Percentiles rank a stretch among this genome's conserved stretches.
Evolutionary conservation across 2,113 vertebrate species (phyloP).

Genomic region (Silurus asotus): DNA sequence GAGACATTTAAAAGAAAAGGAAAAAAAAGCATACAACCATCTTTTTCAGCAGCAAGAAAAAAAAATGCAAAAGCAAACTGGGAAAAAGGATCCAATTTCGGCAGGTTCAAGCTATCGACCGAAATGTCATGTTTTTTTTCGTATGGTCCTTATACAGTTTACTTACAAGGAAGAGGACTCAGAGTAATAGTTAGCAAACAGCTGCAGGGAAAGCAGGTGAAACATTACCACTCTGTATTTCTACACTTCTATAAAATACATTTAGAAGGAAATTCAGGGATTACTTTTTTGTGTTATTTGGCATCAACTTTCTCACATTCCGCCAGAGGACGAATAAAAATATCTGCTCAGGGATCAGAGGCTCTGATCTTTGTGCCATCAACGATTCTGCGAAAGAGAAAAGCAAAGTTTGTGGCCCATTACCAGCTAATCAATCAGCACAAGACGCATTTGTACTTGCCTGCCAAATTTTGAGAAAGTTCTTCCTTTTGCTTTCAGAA

Average conservation of each 20-base stretch:
- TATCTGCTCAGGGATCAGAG: neutral
- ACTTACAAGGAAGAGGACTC: constrained; percentile 19
- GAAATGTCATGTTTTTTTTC: neutral
- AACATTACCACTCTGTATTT: neutral
- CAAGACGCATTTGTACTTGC: neutral
- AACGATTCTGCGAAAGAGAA: neutral
- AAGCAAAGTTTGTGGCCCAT: neutral
- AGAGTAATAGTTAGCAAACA: neutral
- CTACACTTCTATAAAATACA: neutral
- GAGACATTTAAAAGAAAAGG: neutral
- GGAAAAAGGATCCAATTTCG: constrained; percentile 18
- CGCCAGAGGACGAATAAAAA: neutral
- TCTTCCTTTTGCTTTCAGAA: neutral
- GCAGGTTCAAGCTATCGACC: neutral
- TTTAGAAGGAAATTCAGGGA: neutral
- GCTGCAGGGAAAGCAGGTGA: neutral
- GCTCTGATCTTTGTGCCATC: neutral
- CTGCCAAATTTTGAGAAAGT: neutral
- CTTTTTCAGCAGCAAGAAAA: constrained; percentile 3
- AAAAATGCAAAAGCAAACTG: constrained; percentile 1
- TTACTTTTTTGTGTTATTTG: neutral
- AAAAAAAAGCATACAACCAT: constrained; percentile 3
- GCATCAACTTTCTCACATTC: neutral
- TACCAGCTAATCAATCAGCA: neutral
- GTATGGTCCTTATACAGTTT: constrained; percentile 14